phyloP scores from a whole-genome alignment of 2,888 invertebrate species.

The Hylaea fasciaria region DNA sequence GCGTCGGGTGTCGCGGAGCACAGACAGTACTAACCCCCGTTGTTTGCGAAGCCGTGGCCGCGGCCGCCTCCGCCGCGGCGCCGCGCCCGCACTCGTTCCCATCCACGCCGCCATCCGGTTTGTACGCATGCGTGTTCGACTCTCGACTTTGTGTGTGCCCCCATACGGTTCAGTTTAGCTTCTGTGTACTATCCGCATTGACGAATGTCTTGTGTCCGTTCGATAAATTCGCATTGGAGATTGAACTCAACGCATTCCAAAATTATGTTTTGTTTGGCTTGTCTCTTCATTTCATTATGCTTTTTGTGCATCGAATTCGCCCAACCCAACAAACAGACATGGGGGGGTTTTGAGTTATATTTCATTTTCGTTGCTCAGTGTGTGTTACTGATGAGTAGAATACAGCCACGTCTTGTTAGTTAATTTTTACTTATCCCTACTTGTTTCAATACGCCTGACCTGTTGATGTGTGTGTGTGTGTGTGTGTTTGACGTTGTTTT shows the following conservation, averaged over 20 bases:
- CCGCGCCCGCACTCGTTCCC: conserved; percentile 81
- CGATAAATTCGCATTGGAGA: background rate
- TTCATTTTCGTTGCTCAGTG: no score
- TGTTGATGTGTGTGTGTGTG: no score
- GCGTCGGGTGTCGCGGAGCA: no score
- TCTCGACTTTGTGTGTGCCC: conserved; percentile 16
- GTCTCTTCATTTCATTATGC: background rate
- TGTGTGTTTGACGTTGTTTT: no score
- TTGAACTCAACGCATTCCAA: background rate
- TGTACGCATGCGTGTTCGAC: conserved; percentile 56
- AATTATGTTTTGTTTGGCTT: background rate
- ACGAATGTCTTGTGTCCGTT: background rate
- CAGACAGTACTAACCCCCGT: conserved; percentile 5
- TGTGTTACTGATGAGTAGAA: no score
- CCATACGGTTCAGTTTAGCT: conserved; percentile 19
- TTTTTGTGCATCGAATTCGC: background rate
- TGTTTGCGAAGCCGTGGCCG: conserved; percentile 48
- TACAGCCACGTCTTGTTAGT: no score
- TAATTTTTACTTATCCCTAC: no score
- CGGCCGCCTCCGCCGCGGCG: conserved; percentile 53
- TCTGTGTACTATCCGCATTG: conserved; percentile 3
- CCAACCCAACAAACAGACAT: no score
- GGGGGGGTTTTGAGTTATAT: no score
- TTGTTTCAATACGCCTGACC: no score
- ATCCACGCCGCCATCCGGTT: conserved; percentile 87